Conservation (phyloP, 2,113 vertebrate genomes). For the Paratilapia polleni region DNA sequence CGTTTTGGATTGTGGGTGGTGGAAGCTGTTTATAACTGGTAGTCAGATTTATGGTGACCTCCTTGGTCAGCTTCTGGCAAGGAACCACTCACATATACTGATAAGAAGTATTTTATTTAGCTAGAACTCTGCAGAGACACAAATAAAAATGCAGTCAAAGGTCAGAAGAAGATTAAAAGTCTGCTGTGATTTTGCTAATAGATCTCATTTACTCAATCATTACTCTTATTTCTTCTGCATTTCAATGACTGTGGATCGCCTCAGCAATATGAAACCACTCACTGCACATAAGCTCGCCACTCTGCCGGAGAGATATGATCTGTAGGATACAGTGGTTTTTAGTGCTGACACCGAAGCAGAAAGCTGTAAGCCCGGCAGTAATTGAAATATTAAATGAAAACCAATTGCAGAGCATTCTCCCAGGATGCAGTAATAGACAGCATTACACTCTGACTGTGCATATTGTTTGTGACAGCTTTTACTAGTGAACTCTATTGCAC, state of each 20-base stretch:
- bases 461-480: constrained; percentile 53
- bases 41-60: not conserved
- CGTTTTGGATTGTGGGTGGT: not conserved
- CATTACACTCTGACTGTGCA: constrained; percentile 40
- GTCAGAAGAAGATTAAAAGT: not conserved
- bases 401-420: constrained; percentile 51
- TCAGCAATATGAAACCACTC: constrained; percentile 25
- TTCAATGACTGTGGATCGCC: constrained; percentile 12
- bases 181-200: not conserved
- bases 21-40: not conserved
- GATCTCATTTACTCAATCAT: constrained; percentile 15
- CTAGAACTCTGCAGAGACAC: not conserved
- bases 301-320: constrained; percentile 29
- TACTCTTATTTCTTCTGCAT: not conserved
- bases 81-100: not conserved
- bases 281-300: constrained; percentile 19
- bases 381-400: constrained; percentile 73
- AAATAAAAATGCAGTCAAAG: not conserved
- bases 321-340: constrained; percentile 34
- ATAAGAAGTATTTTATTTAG: not conserved
- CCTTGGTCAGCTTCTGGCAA: not conserved
- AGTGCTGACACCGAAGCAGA: constrained; percentile 23
- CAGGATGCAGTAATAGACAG: constrained; percentile 49
- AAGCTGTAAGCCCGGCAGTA: constrained; percentile 29
- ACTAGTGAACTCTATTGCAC: constrained; percentile 14